Conservation (phyloP, 2,888 invertebrate species). For the Lymantria dispar region DNA sequence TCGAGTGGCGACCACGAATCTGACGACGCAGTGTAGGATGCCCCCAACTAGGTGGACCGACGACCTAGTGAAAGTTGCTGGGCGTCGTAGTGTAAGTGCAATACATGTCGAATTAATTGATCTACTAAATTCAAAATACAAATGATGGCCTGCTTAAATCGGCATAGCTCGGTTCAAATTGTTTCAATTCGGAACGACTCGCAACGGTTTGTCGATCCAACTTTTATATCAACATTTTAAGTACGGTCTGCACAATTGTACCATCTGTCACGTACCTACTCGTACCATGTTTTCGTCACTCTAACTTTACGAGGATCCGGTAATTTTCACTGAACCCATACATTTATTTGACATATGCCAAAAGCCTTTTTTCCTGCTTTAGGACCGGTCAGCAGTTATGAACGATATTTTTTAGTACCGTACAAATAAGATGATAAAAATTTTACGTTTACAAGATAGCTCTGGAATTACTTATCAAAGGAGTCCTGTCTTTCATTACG, state of each 20-base stretch:
- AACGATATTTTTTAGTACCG: slow-evolving; percentile 9
- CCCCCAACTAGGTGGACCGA: too few relatives aligned
- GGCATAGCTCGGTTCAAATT: neutral
- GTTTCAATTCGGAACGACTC: slow-evolving; percentile 3
- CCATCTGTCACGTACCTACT: slow-evolving; percentile 26
- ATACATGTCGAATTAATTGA: too few relatives aligned
- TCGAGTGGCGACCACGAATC: too few relatives aligned
- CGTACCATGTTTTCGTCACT: slow-evolving; percentile 18
- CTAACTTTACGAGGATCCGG: slow-evolving; percentile 18
- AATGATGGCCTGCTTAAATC: too few relatives aligned
- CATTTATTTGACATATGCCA: slow-evolving; percentile 11
- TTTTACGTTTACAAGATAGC: too few relatives aligned
- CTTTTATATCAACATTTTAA: slow-evolving; percentile 34
- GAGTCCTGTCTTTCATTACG: too few relatives aligned
- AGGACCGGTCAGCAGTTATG: slow-evolving; percentile 5
- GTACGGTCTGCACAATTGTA: slow-evolving; percentile 31
- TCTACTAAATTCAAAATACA: too few relatives aligned
- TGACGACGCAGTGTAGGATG: too few relatives aligned
- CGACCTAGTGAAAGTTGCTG: too few relatives aligned
- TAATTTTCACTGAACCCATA: slow-evolving; percentile 18
- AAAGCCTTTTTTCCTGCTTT: slow-evolving; percentile 2
- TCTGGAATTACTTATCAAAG: too few relatives aligned
- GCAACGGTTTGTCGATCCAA: slow-evolving; percentile 24
- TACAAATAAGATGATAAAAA: slow-evolving; percentile 3
- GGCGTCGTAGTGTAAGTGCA: too few relatives aligned